Conservation (phyloP, 1,140 invertebrate species). For the Pseudoatta argentina region DNA sequence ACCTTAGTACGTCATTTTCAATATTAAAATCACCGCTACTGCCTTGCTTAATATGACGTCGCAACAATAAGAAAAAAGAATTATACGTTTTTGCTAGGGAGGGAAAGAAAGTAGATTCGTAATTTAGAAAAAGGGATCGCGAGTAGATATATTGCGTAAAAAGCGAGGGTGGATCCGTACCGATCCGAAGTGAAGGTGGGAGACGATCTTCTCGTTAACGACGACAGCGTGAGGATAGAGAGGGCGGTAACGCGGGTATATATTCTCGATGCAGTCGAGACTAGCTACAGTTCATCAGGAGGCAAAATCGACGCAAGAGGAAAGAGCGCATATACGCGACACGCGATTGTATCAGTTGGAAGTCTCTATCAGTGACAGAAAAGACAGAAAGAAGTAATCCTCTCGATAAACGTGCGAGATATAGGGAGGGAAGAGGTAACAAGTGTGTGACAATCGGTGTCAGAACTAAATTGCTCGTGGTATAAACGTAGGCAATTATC, state of each 20-base stretch:
- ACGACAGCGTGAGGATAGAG: constrained; percentile 66
- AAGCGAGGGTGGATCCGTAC: constrained; percentile 77
- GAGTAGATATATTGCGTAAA: constrained; percentile 50
- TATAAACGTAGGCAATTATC: background rate
- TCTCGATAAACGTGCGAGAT: too few relatives aligned
- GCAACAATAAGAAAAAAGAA: background rate
- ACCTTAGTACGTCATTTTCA: too few relatives aligned
- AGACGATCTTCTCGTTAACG: constrained; percentile 7
- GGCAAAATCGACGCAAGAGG: constrained; percentile 79
- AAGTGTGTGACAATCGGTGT: constrained; percentile 34
- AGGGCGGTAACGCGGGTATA: constrained; percentile 81
- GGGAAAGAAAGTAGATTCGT: background rate
- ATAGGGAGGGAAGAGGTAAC: background rate
- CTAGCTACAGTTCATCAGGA: constrained; percentile 84
- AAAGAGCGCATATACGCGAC: constrained; percentile 6
- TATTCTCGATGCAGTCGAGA: constrained; percentile 82
- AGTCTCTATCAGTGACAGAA: constrained; percentile 16
- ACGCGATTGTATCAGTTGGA: background rate
- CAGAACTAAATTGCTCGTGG: background rate
- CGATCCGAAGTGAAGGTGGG: constrained; percentile 56
- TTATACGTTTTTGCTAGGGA: background rate
- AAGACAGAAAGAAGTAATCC: background rate
- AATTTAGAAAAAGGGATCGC: constrained; percentile 29
- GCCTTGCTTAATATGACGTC: too few relatives aligned
- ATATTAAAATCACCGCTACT: too few relatives aligned